Percentiles rank a stretch among this genome's conserved stretches.
Conservation (phyloP, 2,797 vertebrate genomes). For the Anabas testudineus region DNA sequence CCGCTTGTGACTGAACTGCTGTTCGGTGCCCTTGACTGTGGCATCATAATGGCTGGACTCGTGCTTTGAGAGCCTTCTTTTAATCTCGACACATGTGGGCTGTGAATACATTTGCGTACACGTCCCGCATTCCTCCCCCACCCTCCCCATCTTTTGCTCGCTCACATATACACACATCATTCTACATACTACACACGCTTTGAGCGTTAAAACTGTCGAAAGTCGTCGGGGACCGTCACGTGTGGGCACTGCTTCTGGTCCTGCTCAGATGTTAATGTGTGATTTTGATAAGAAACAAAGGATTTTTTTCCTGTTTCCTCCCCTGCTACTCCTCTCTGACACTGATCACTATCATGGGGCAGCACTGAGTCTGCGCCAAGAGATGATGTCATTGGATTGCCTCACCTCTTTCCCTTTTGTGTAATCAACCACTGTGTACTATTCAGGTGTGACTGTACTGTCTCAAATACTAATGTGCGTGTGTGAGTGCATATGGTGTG, state of each 20-base stretch:
- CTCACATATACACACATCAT: slow-evolving; percentile 37
- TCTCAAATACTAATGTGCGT: slow-evolving; percentile 50
- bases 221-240: slow-evolving; percentile 21
- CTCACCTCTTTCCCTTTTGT: slow-evolving; percentile 57
- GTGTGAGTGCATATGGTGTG: neutral
- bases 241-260: slow-evolving; percentile 36
- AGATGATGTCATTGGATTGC: slow-evolving; percentile 76
- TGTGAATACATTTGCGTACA: slow-evolving; percentile 56
- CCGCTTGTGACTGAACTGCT: slow-evolving; percentile 53
- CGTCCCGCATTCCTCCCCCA: slow-evolving; percentile 45
- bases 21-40: slow-evolving; percentile 46
- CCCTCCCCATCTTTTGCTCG: slow-evolving; percentile 54
- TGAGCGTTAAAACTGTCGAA: slow-evolving; percentile 35
- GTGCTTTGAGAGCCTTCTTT: slow-evolving; percentile 41
- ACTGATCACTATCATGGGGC: slow-evolving; percentile 52
- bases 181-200: slow-evolving; percentile 41
- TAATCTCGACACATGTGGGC: slow-evolving; percentile 54
- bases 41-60: slow-evolving; percentile 37
- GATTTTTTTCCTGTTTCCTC: slow-evolving; percentile 23
- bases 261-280: slow-evolving; percentile 36
- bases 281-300: slow-evolving; percentile 55
- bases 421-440: slow-evolving; percentile 67
- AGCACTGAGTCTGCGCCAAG: slow-evolving; percentile 53
- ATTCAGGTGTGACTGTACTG: slow-evolving; percentile 69
- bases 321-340: slow-evolving; percentile 46